Evolutionary conservation across 1,140 invertebrate species (phyloP).

Genomic region (Aphelenchoides fujianensis): DNA sequence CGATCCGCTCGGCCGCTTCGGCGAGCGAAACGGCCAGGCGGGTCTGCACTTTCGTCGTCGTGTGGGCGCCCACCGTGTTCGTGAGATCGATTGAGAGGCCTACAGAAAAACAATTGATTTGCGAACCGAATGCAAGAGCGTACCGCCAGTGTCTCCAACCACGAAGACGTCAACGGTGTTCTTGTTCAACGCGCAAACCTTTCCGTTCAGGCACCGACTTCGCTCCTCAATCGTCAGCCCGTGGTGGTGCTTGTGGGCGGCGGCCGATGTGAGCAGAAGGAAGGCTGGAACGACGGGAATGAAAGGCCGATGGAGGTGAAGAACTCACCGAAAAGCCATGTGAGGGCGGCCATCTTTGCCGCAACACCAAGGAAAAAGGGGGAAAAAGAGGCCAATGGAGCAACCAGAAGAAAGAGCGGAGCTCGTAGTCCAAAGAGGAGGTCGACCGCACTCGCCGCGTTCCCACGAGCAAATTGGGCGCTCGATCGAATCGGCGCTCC

Average conservation of each 20-base stretch:
- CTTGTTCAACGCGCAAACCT: constrained; percentile 6
- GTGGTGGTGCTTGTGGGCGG: not conserved
- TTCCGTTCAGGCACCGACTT: not conserved
- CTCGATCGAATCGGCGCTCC: no score
- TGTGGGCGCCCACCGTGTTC: constrained; percentile 27
- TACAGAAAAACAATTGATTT: constrained; percentile 20
- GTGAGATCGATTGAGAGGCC: constrained; percentile 36
- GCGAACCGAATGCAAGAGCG: constrained; percentile 17
- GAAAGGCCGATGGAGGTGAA: no score
- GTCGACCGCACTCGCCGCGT: no score
- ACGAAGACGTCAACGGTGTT: not conserved
- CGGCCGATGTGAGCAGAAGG: not conserved
- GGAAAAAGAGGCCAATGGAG: no score
- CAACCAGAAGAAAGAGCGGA: no score
- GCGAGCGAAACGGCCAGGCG: constrained; percentile 37
- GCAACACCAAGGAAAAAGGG: no score
- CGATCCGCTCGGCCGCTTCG: constrained; percentile 7
- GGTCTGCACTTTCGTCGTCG: constrained; percentile 36
- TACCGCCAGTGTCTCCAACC: constrained; percentile 18
- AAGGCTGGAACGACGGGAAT: constrained; percentile 8
- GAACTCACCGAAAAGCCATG: no score
- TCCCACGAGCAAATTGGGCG: no score
- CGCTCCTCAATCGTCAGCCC: not conserved
- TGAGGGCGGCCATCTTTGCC: no score
- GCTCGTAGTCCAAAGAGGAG: no score